Evolutionary conservation across 2,888 invertebrate genomes (phyloP).

Genomic region (Apamea anceps): DNA sequence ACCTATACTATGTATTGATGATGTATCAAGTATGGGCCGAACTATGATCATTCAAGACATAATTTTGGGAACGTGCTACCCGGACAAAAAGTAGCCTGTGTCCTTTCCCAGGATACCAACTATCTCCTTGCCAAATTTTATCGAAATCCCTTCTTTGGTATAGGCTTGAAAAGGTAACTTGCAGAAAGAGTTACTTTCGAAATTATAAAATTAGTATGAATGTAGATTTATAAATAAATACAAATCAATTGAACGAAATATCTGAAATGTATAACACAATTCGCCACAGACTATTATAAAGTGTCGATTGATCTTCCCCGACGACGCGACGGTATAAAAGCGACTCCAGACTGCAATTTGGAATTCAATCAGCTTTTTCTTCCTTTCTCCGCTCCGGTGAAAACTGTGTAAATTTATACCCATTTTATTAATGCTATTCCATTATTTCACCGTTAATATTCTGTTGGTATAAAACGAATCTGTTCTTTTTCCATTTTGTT

Average conservation of each 20-base stretch:
- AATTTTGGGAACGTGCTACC: no score
- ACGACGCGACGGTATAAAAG: constrained; percentile 63
- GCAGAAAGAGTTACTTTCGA: no score
- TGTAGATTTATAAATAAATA: neutral
- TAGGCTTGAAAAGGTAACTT: no score
- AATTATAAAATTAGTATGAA: no score
- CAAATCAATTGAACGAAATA: constrained; percentile 8
- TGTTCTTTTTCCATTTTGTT: constrained; percentile 12
- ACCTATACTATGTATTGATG: no score
- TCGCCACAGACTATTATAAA: constrained; percentile 43
- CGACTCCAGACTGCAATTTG: constrained; percentile 77
- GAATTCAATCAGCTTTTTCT: constrained; percentile 82
- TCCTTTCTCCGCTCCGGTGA: constrained; percentile 67
- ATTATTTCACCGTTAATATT: constrained; percentile 64
- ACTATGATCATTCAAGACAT: no score
- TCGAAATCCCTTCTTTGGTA: no score
- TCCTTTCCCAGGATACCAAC: no score
- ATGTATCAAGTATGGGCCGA: no score
- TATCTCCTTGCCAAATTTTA: no score
- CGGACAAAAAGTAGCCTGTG: no score
- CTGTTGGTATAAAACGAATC: constrained; percentile 19
- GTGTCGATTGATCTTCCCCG: constrained; percentile 54
- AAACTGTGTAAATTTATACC: constrained; percentile 73
- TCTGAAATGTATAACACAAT: constrained; percentile 20
- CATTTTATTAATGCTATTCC: constrained; percentile 70